Percentiles rank a stretch among this genome's conserved stretches.
Evolutionary conservation across 2,888 invertebrate genomes (phyloP).

Genomic region (Amorpha juglandis): DNA sequence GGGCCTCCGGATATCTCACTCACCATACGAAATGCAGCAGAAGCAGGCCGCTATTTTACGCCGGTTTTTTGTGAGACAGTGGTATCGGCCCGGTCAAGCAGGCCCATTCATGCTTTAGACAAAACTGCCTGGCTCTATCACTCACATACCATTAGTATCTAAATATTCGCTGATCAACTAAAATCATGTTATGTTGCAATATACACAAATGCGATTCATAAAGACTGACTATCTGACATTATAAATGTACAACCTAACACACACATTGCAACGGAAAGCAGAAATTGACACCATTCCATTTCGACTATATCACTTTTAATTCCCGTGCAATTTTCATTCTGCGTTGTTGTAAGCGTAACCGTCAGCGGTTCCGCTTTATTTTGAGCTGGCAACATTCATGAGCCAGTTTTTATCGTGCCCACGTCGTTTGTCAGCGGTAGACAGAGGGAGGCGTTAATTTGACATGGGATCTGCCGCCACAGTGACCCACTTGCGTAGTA

Average conservation of each 20-base stretch:
- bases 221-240: too few relatives aligned
- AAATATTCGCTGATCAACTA: too few relatives aligned
- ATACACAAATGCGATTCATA: too few relatives aligned
- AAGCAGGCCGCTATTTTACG: too few relatives aligned
- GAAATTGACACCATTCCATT: conserved; percentile 11
- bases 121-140: too few relatives aligned
- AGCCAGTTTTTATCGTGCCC: conserved; percentile 61
- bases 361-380: conserved; percentile 25
- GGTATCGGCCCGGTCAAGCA: too few relatives aligned
- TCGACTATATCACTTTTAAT: conserved; percentile 9
- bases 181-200: too few relatives aligned
- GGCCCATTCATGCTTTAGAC: too few relatives aligned
- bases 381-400: conserved; percentile 20
- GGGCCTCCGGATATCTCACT: too few relatives aligned
- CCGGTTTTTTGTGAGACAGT: too few relatives aligned
- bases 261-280: not conserved
- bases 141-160: too few relatives aligned
- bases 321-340: conserved; percentile 21
- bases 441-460: conserved; percentile 80
- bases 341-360: conserved; percentile 10
- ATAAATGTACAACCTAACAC: not conserved
- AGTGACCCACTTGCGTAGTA: conserved; percentile 69
- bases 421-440: conserved; percentile 75
- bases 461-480: conserved; percentile 75
- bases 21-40: too few relatives aligned